Percentiles rank a stretch among this genome's conserved stretches.
Evolutionary conservation across 1,140 invertebrate genomes (phyloP).

Genomic region (Ceratina calcarata): DNA sequence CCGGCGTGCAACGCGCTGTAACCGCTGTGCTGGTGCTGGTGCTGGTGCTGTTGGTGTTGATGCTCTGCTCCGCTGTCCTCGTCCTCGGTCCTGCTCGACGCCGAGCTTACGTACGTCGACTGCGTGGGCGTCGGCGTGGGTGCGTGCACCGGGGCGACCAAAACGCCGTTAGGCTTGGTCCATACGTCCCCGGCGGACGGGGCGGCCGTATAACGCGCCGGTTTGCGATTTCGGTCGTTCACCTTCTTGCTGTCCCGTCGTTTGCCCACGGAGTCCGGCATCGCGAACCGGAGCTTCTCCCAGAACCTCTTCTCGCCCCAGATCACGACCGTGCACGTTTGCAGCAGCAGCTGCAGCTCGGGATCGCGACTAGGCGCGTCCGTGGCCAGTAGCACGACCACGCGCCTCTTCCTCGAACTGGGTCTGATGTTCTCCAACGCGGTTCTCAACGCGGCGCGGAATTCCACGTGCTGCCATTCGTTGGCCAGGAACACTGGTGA

Average conservation of each 20-base stretch:
- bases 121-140: slow-evolving; percentile 83
- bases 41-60: slow-evolving; percentile 70
- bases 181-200: slow-evolving; percentile 70
- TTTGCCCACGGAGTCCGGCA: slow-evolving; percentile 85
- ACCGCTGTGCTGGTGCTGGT: slow-evolving; percentile 73
- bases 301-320: slow-evolving; percentile 94
- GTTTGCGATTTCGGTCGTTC: slow-evolving; percentile 73
- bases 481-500: slow-evolving; percentile 87
- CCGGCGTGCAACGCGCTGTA: slow-evolving; percentile 74
- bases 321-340: slow-evolving; percentile 91
- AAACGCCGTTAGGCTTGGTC: slow-evolving; percentile 65
- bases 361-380: slow-evolving; percentile 87
- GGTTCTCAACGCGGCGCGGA: slow-evolving; percentile 86
- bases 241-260: slow-evolving; percentile 75
- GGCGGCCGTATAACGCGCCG: slow-evolving; percentile 82
- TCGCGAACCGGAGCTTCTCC: slow-evolving; percentile 93
- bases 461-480: slow-evolving; percentile 88
- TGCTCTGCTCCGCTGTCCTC: slow-evolving; percentile 82
- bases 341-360: slow-evolving; percentile 90
- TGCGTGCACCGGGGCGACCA: slow-evolving; percentile 77
- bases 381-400: slow-evolving; percentile 87
- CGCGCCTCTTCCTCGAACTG: slow-evolving; percentile 86
- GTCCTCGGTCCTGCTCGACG: slow-evolving; percentile 83
- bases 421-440: slow-evolving; percentile 86
- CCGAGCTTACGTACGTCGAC: slow-evolving; percentile 84